Conservation (phyloP, 1,140 invertebrate species). For the Trichoplusia ni region DNA sequence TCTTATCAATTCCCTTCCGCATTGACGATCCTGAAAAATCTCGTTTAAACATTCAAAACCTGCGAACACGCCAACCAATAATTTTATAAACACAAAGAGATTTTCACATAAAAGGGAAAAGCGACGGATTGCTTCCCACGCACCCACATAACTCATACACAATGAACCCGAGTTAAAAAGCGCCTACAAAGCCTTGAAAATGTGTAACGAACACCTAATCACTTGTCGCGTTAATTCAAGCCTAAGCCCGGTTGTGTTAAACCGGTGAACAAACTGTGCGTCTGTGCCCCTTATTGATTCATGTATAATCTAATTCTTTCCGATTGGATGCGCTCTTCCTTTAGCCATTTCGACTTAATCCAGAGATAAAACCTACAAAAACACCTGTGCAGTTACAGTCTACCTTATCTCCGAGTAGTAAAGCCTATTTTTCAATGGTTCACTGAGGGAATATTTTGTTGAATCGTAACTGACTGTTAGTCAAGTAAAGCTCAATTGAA, state of each 20-base stretch:
- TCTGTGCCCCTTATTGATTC: constrained; percentile 42
- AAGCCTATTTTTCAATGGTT: constrained; percentile 6
- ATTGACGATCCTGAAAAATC: too few relatives aligned
- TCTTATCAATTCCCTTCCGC: too few relatives aligned
- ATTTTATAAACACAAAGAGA: too few relatives aligned
- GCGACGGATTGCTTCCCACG: too few relatives aligned
- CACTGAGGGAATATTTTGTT: not conserved
- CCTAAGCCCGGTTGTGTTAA: constrained; percentile 18
- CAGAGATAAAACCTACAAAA: constrained; percentile 10
- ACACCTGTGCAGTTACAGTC: not conserved
- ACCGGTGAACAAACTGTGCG: constrained; percentile 22
- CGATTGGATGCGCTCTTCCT: constrained; percentile 26
- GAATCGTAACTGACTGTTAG: constrained; percentile 25
- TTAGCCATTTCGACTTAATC: constrained; percentile 36
- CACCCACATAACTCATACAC: too few relatives aligned
- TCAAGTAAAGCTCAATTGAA: constrained; percentile 29
- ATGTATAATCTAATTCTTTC: constrained; percentile 41
- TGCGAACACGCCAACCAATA: too few relatives aligned
- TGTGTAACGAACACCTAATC: not conserved
- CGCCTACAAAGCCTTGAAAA: not conserved
- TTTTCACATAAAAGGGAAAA: too few relatives aligned
- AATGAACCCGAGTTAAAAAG: not conserved
- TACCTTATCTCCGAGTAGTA: not conserved
- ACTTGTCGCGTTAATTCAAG: constrained; percentile 22
- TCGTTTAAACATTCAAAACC: too few relatives aligned